Percentiles rank a stretch among this genome's conserved stretches.
These are phyloP conservation scores for Podotricha telesiphe DNA, from an alignment of 2,888 invertebrate species.

Conservation along the genomic window DNA sequence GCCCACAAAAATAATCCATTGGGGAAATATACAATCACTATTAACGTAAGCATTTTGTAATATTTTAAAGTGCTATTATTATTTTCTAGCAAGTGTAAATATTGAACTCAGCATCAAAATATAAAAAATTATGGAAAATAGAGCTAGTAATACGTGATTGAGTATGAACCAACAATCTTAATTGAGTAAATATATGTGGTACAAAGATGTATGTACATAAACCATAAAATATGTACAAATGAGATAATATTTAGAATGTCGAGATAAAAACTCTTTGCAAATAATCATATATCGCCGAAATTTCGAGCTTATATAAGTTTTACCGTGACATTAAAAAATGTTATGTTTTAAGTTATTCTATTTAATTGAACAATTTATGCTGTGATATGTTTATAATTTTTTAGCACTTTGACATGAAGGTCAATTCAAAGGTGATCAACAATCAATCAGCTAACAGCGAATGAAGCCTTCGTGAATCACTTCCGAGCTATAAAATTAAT, in stretches of 20 bases:
- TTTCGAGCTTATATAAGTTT: not conserved
- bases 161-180: not conserved
- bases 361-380: not conserved
- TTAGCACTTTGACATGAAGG: not conserved
- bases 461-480: no score
- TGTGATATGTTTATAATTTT: not conserved
- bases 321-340: not conserved
- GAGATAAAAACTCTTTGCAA: not conserved
- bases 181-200: not conserved
- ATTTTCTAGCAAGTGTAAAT: not conserved
- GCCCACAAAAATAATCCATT: no score
- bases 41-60: no score
- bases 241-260: slow-evolving; percentile 4
- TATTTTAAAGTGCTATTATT: not conserved
- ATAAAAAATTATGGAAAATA: not conserved
- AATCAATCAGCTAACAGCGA: no score
- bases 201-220: not conserved
- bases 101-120: not conserved
- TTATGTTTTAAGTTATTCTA: not conserved
- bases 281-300: not conserved
- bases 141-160: not conserved
- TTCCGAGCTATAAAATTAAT: no score
- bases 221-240: not conserved
- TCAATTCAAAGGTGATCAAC: not conserved
- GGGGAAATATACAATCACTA: no score